Evolutionary conservation across 2,113 vertebrate species (phyloP).

Genomic region (Ivindomyrus marchei): DNA sequence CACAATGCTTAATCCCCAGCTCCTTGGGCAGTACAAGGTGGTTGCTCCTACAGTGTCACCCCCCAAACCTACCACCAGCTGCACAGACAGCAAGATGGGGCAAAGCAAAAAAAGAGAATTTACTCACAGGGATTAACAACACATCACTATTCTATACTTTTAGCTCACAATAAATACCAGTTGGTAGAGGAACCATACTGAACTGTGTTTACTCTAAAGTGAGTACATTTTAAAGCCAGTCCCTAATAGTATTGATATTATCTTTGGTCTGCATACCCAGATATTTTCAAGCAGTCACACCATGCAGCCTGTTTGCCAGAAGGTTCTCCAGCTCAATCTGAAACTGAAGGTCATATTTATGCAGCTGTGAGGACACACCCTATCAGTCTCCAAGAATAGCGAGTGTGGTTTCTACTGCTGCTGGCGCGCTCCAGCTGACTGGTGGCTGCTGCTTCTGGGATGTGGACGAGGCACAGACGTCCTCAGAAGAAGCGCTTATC

Average conservation of each 20-base stretch:
- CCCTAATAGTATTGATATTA: not conserved
- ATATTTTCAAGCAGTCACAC: not conserved
- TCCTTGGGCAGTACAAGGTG: no score
- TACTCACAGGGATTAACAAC: not conserved
- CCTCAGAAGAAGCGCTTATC: not conserved
- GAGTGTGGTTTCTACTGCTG: not conserved
- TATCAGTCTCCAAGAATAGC: conserved; percentile 21
- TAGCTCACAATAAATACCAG: not conserved
- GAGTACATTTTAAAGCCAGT: not conserved
- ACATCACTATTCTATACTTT: not conserved
- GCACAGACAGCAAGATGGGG: not conserved
- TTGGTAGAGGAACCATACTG: not conserved
- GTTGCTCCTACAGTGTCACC: not conserved
- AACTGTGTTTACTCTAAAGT: not conserved
- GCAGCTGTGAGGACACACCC: conserved; percentile 32
- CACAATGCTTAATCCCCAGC: not conserved
- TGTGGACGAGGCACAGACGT: not conserved
- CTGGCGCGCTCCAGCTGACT: not conserved
- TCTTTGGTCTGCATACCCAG: not conserved
- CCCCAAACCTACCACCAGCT: not conserved
- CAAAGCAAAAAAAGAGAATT: not conserved
- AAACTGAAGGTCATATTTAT: conserved; percentile 15
- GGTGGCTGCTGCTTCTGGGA: not conserved
- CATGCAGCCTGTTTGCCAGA: not conserved
- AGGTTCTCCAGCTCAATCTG: not conserved